These are phyloP conservation scores for Anoplophora glabripennis DNA, from an alignment of 1,140 invertebrate genomes.

Conservation along the genomic window DNA sequence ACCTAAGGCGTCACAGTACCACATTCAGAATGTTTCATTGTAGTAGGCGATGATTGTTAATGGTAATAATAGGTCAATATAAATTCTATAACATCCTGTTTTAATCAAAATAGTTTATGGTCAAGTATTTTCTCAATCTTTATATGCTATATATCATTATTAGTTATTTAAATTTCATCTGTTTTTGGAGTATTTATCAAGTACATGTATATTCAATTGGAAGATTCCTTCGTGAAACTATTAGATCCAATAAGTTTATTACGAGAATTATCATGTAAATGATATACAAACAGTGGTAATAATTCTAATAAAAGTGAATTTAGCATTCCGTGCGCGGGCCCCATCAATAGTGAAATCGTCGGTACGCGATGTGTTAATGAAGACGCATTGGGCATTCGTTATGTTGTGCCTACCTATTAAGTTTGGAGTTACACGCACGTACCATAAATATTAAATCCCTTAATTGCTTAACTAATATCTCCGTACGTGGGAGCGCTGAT, in stretches of 20 bases:
- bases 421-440: constrained; percentile 19
- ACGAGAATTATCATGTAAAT: constrained; percentile 2
- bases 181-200: too few relatives aligned
- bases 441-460: constrained; percentile 23
- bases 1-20: too few relatives aligned
- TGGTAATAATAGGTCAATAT: too few relatives aligned
- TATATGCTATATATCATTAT: too few relatives aligned
- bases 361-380: constrained; percentile 23
- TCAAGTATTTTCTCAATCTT: too few relatives aligned
- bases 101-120: too few relatives aligned
- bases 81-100: too few relatives aligned
- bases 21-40: too few relatives aligned
- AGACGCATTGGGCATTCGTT: constrained; percentile 27
- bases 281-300: not conserved
- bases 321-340: constrained; percentile 14
- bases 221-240: too few relatives aligned
- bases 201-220: too few relatives aligned
- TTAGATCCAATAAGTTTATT: not conserved
- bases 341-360: constrained; percentile 25
- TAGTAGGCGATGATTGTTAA: too few relatives aligned
- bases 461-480: constrained; percentile 26
- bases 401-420: constrained; percentile 23
- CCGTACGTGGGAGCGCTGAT: not conserved
- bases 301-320: constrained; percentile 7
- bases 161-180: too few relatives aligned